phyloP scores from a whole-genome alignment of 2,797 vertebrate species.

The Cryptoprocta ferox region DNA sequence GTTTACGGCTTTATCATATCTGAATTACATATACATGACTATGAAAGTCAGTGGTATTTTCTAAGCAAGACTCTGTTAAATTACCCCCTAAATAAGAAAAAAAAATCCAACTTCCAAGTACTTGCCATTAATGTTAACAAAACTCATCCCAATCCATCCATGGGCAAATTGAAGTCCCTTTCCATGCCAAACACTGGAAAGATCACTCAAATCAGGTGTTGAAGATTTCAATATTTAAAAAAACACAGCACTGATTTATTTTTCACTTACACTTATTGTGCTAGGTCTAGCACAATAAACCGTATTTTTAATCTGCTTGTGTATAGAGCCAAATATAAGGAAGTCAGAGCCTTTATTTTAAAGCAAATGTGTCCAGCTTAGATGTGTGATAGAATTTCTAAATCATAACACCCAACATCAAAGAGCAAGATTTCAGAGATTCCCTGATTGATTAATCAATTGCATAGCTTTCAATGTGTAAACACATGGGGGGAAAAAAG shows the following conservation, averaged over 20 bases:
- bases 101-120: background rate
- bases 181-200: background rate
- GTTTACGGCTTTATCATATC: background rate
- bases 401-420: constrained; percentile 43
- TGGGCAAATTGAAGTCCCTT: background rate
- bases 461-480: background rate
- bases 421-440: constrained; percentile 53
- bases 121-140: constrained; percentile 9
- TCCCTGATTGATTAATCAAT: constrained; percentile 49
- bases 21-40: background rate
- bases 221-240: constrained; percentile 7
- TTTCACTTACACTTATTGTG: too few species aligned
- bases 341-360: constrained; percentile 57
- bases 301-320: constrained; percentile 7
- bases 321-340: background rate
- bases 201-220: background rate
- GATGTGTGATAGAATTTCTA: constrained; percentile 38
- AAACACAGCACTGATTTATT: background rate
- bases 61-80: constrained; percentile 9
- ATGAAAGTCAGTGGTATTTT: constrained; percentile 39
- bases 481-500: background rate
- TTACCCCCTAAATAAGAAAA: background rate
- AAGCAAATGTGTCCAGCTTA: constrained; percentile 8
- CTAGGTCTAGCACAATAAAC: background rate
- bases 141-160: background rate